Evolutionary conservation across 2,797 vertebrate species (phyloP), one percentile per base, ranked within the genome.

Genomic region (Clarias laeviceps): DNA sequence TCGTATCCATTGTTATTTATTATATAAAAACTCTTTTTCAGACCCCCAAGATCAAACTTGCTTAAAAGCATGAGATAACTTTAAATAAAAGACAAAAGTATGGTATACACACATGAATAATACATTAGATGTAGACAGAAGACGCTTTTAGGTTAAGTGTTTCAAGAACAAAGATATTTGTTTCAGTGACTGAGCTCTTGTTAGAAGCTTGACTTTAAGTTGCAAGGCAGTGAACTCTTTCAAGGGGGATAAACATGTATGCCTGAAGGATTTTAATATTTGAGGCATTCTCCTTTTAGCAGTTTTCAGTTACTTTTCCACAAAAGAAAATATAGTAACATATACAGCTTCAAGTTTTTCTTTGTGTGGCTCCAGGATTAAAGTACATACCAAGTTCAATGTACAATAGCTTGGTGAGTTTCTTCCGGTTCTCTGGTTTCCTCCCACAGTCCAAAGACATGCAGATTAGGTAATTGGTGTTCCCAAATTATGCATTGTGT

Each of bases 141-240:
- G 69, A 85, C 45, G 72, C 87, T 89, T 90, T 90, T 85, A 88
- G 85, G 76, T 79, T 84, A 86, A 89, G 86, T 89, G 89, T 88
- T 89, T 68, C 1, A 37, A 80, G 82, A 87, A 78, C 3, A 45
- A 78, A 59, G 50, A 82, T 76, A 74, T 88, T 85, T 27, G 80
- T 84, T 80, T 84, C 74, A 82, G 82, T 83, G 83, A 84, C 85
- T 87, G 27, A 61, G 70, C 45, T 66, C 84, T 84, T 88, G 85
- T 90, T 84, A 86, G 84, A 24, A 64, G 82, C 54, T 72, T 85
- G 56, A 50, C 66, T 84, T 84, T 45, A 59, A 85, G 79, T 82
- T 40, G 77, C 4, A 11, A 82, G 57, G 73, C 50, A 40, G 80
- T 57, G 64, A 84, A 84, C 59, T 61, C 68, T 85, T 83, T 40